phyloP scores from a whole-genome alignment of 2,888 invertebrate species.

The Macrophya alboannulata region DNA sequence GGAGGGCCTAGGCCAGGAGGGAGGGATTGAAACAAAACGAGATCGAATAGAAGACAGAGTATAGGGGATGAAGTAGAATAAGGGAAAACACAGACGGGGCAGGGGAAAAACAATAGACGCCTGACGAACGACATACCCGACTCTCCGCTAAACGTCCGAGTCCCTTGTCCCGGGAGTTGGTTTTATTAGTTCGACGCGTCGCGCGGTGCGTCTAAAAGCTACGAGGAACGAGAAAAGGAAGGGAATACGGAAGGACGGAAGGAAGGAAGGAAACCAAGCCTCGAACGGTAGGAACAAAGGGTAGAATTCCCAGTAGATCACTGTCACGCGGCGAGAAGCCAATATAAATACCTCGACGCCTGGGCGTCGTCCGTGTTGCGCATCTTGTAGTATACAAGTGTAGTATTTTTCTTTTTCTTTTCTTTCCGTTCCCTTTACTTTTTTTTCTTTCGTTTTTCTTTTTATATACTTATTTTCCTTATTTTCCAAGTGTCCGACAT shows the following conservation, averaged over 20 bases:
- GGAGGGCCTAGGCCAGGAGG: background rate
- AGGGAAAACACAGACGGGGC: conserved; percentile 18
- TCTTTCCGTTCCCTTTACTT: background rate
- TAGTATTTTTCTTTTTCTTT: conserved; percentile 4
- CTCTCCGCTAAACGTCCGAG: conserved; percentile 42
- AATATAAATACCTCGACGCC: conserved; percentile 79
- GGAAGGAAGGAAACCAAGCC: conserved; percentile 28
- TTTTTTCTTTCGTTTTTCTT: background rate
- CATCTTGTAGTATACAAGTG: conserved; percentile 34
- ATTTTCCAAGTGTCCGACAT: background rate
- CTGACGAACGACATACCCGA: conserved; percentile 44
- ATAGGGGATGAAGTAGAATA: background rate
- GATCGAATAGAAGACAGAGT: conserved; percentile 29
- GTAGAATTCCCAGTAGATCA: conserved; percentile 78
- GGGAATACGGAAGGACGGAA: conserved; percentile 44
- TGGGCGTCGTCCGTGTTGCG: conserved; percentile 51
- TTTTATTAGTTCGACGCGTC: conserved; percentile 74
- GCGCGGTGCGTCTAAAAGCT: conserved; percentile 20
- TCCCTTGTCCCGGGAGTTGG: conserved; percentile 57
- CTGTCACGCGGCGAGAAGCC: conserved; percentile 78
- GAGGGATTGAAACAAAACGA: conserved; percentile 30
- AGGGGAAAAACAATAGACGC: conserved; percentile 43
- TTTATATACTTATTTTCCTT: conserved; percentile 8
- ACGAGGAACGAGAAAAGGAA: conserved; percentile 31
- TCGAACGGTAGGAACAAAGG: conserved; percentile 64